These are phyloP conservation scores for Ictalurus furcatus DNA, from an alignment of 2,113 vertebrate species.

Conservation along the genomic window DNA sequence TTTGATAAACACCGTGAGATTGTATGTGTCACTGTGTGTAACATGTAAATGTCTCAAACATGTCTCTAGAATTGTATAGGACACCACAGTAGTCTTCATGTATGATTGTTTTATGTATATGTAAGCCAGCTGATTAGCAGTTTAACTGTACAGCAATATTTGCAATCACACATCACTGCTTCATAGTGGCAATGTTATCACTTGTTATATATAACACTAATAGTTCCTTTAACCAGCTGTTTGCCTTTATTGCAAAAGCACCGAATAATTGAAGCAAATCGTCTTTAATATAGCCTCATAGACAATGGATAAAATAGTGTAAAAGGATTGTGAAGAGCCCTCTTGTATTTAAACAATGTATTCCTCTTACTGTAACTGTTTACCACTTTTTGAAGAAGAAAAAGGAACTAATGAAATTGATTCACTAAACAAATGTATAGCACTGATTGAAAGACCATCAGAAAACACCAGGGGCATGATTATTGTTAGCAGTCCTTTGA, in stretches of 20 bases:
- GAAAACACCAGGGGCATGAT: slow-evolving; percentile 17
- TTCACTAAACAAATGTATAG: slow-evolving; percentile 2
- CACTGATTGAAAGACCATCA: slow-evolving; percentile 28
- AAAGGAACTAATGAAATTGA: background rate
- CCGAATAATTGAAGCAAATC: slow-evolving; percentile 34
- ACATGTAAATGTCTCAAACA: slow-evolving; percentile 42
- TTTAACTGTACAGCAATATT: slow-evolving; percentile 34
- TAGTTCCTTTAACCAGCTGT: slow-evolving; percentile 39
- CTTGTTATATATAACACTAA: slow-evolving; percentile 26
- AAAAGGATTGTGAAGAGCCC: background rate
- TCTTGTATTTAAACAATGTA: slow-evolving; percentile 29
- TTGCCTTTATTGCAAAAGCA: slow-evolving; percentile 40
- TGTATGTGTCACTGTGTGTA: slow-evolving; percentile 41
- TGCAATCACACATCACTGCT: slow-evolving; percentile 40
- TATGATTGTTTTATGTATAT: slow-evolving; percentile 43
- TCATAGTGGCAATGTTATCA: slow-evolving; percentile 32
- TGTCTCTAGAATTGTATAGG: slow-evolving; percentile 32
- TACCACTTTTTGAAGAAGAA: background rate
- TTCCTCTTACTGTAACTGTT: slow-evolving; percentile 26
- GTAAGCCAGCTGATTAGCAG: slow-evolving; percentile 25
- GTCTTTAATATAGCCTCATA: slow-evolving; percentile 37
- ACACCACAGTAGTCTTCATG: slow-evolving; percentile 36
- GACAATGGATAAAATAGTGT: background rate
- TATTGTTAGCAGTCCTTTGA: slow-evolving; percentile 31
- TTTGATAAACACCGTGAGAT: slow-evolving; percentile 19